Percentiles rank a stretch among this genome's conserved stretches.
These are phyloP conservation scores for Acrobasis consociella DNA, from an alignment of 2,888 invertebrate genomes.

Conservation along the genomic window DNA sequence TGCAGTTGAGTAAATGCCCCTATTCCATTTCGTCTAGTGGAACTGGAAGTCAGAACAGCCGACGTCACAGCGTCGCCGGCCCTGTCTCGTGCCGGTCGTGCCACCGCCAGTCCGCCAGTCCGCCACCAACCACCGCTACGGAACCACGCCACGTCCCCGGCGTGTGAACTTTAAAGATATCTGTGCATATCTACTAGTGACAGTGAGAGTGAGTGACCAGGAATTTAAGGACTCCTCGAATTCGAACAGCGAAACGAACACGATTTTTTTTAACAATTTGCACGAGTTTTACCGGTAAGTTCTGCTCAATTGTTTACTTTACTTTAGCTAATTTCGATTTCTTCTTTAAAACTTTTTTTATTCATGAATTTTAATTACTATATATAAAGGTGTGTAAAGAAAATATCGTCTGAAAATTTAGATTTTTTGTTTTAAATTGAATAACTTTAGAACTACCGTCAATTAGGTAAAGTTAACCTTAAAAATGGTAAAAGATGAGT, in stretches of 20 bases:
- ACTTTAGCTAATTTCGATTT: not conserved
- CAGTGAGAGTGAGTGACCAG: conserved; percentile 71
- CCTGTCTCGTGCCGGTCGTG: conserved; percentile 32
- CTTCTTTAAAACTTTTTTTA: not conserved
- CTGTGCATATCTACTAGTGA: conserved; percentile 52
- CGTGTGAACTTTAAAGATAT: conserved; percentile 52
- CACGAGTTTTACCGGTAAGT: conserved; percentile 65
- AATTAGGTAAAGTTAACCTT: not conserved
- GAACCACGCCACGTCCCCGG: conserved; percentile 54
- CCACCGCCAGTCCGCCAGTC: conserved; percentile 51
- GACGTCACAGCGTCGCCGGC: conserved; percentile 41
- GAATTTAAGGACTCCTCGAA: conserved; percentile 56
- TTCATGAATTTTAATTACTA: not conserved
- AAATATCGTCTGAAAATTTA: not conserved
- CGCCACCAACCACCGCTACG: conserved; percentile 61
- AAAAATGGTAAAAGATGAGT: not conserved
- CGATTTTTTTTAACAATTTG: conserved; percentile 52
- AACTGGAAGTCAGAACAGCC: conserved; percentile 43
- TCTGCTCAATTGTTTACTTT: conserved; percentile 2
- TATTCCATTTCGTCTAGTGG: conserved; percentile 45
- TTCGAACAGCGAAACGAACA: conserved; percentile 49
- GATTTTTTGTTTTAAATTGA: not conserved
- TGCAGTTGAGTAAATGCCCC: conserved; percentile 23
- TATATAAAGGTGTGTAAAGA: no score
- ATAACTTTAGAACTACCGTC: conserved; percentile 13